Base-by-base conservation (phyloP, 1,140 invertebrate genomes). In the Potamilus streckersoni region DNA sequence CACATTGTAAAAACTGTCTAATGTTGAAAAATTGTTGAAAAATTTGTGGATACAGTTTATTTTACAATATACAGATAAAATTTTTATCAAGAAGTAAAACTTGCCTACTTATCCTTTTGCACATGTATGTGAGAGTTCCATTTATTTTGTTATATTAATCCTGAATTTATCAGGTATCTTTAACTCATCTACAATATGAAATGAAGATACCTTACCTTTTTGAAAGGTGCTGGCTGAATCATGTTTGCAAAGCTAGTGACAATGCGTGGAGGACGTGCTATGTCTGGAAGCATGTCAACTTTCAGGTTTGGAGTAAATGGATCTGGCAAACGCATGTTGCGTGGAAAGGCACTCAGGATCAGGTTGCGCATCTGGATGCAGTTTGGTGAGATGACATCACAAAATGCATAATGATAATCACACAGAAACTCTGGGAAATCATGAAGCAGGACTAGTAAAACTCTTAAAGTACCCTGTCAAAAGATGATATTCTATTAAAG, bases 401-500 rank as follows among this genome's bases (percentile, higher is more conserved):
- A 99, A 90, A 99, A 98, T n/a, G 96, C 95, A 87, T 99, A 99
- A 88, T 99, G 97, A 88, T 99, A 99, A 86, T 99, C 98, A 87
- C 97, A 99, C 31, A 99, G 92, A 87, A 99, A 99, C 89, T 99
- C 98, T 0, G 98, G 98, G 89, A 99, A 99, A 90, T 99, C 98
- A 86, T 99, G 98, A 3, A 99, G 92, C 17, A 99, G 91, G 0
- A 99, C 97, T 17, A 99, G 89, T n/a, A 99, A 91, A 1, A 99
- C 96, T 75, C 98, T 93, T 13, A 99, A 91, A 8, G 97, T 99
- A 65, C 98, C 98, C 91, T 98, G 80, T 15, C 83, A 87, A 70
- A 56, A 79, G 66, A 67, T 58, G 59, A 59, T 27, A 73, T 60
- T 58, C 20, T 3, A 61, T 13, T 61, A 60, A 20, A 61, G 20